A percentile compares a stretch with the other conserved stretches of the same genome.
These are phyloP conservation scores for Glyptemys insculpta DNA, from an alignment of 2,797 vertebrate genomes.

Conservation along the genomic window DNA sequence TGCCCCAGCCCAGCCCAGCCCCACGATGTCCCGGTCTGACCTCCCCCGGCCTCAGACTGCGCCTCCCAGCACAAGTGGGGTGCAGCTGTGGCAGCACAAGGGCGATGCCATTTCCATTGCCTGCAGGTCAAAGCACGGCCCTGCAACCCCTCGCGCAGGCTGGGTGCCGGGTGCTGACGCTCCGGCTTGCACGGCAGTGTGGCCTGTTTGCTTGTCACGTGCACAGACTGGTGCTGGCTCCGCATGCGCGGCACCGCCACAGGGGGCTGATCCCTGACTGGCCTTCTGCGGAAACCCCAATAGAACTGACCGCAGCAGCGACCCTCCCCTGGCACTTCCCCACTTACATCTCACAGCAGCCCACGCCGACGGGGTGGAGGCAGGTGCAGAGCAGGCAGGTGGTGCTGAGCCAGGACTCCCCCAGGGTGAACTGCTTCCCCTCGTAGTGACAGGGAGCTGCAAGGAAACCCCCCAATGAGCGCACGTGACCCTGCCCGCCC, in stretches of 20 bases:
- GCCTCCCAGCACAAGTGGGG: too few species aligned
- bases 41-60: accelerated
- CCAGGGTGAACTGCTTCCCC: constrained; percentile 87
- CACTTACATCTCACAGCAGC: constrained; percentile 96
- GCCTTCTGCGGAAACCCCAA: background rate
- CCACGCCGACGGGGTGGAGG: constrained; percentile 91
- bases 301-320: background rate
- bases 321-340: accelerated
- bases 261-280: background rate
- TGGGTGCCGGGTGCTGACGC: too few species aligned
- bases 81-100: too few species aligned
- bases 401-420: constrained; percentile 92
- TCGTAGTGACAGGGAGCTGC: constrained; percentile 88
- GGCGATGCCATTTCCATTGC: background rate
- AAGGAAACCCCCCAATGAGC: background rate
- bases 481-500: accelerated
- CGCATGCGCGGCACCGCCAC: accelerated
- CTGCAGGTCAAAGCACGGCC: background rate
- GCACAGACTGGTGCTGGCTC: background rate
- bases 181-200: too few species aligned
- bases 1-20: accelerated
- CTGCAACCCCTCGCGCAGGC: background rate
- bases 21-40: accelerated
- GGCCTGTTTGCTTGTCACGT: background rate
- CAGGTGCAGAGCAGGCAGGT: constrained; percentile 95